phyloP scores from a whole-genome alignment of 2,888 invertebrate species.

The Drosophila mulleri region DNA sequence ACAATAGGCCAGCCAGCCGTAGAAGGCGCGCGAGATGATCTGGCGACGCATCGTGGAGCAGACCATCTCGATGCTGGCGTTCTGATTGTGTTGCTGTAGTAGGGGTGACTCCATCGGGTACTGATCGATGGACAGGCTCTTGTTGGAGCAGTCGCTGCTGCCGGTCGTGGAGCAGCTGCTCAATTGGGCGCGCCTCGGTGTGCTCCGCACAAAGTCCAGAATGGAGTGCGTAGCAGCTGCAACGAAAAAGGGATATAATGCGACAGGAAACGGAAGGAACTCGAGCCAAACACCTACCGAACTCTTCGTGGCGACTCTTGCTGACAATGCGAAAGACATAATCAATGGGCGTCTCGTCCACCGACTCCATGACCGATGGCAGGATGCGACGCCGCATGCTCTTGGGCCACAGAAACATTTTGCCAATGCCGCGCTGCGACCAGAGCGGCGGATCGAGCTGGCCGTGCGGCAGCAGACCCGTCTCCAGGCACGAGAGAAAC shows the following conservation, averaged over 20 bases:
- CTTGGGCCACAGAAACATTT: constrained; percentile 87
- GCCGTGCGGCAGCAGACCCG: constrained; percentile 92
- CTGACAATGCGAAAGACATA: constrained; percentile 96
- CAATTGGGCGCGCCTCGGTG: constrained; percentile 85
- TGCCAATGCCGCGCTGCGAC: constrained; percentile 93
- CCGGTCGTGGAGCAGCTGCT: constrained; percentile 89
- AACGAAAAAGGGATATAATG: not conserved
- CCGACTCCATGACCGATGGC: constrained; percentile 88
- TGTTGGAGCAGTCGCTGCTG: constrained; percentile 89
- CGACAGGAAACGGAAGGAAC: no score
- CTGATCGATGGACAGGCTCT: constrained; percentile 85
- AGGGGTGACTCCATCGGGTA: constrained; percentile 80
- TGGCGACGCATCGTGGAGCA: constrained; percentile 98
- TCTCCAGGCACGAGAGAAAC: constrained; percentile 96
- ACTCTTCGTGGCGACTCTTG: constrained; percentile 90
- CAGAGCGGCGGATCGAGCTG: constrained; percentile 97
- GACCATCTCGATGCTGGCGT: constrained; percentile 90
- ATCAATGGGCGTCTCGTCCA: constrained; percentile 88
- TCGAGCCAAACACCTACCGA: constrained; percentile 86
- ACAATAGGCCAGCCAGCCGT: constrained; percentile 98
- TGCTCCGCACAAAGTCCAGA: constrained; percentile 87
- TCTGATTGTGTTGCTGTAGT: constrained; percentile 85
- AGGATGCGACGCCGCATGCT: constrained; percentile 88
- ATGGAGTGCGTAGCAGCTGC: constrained; percentile 90
- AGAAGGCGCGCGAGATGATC: constrained; percentile 97